phyloP scores from a whole-genome alignment of 2,797 vertebrate species.

The Anguilla marmorata region DNA sequence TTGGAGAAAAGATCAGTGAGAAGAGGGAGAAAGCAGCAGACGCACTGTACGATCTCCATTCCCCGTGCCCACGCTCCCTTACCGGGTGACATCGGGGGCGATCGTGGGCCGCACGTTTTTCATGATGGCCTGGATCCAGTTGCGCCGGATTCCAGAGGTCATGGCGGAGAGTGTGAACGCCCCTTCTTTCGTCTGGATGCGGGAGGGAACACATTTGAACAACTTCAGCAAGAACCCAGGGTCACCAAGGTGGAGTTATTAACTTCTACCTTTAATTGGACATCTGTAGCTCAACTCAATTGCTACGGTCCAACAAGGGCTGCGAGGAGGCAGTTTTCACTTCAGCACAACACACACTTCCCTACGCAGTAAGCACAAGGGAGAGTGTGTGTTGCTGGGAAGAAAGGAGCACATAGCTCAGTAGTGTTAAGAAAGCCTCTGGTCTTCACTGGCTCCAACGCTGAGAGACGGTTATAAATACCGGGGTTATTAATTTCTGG shows the following conservation, averaged over 20 bases:
- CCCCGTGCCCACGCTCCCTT: conserved; percentile 53
- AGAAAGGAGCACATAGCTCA: not conserved
- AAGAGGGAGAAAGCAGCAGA: not conserved
- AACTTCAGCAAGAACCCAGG: not conserved
- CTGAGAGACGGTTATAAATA: conserved; percentile 61
- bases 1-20: conserved; percentile 44
- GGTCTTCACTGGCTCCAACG: conserved; percentile 3
- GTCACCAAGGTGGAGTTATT: too few relatives aligned
- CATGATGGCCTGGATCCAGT: conserved; percentile 99
- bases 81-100: conserved; percentile 95
- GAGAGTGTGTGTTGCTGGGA: not conserved
- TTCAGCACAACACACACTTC: not conserved
- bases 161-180: conserved; percentile 92
- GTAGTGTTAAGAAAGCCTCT: not conserved
- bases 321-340: conserved; percentile 1
- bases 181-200: conserved; percentile 84
- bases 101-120: conserved; percentile 89
- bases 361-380: not conserved
- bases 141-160: conserved; percentile 96
- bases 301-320: not conserved
- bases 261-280: not conserved
- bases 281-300: not conserved
- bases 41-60: not conserved
- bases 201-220: not conserved
- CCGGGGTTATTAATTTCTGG: conserved; percentile 62